These are phyloP conservation scores for Caracal caracal DNA, from an alignment of 2,113 vertebrate genomes.

Conservation along the genomic window DNA sequence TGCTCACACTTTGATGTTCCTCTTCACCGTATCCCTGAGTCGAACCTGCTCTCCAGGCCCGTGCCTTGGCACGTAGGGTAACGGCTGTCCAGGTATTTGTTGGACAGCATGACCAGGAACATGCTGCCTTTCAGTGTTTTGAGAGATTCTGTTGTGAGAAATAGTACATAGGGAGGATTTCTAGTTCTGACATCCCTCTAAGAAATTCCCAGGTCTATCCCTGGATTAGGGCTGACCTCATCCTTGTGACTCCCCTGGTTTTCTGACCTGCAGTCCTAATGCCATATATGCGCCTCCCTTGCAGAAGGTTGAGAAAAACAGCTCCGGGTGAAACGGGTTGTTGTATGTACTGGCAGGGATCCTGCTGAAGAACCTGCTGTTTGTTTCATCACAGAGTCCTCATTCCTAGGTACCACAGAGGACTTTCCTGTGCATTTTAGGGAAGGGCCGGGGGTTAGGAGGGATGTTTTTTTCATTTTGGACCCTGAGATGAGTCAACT, in stretches of 20 bases:
- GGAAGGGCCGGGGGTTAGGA: fast-evolving
- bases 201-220: neutral
- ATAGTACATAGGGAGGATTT: neutral
- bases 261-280: neutral
- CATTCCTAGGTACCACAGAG: neutral
- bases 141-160: neutral
- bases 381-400: neutral
- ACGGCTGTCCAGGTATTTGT: neutral
- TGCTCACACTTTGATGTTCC: neutral
- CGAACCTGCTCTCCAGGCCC: neutral
- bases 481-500: neutral
- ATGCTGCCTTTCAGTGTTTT: neutral
- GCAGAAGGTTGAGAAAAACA: neutral
- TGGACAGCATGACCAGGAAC: neutral
- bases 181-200: neutral
- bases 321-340: fast-evolving
- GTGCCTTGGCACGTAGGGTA: fast-evolving
- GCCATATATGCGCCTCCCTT: neutral
- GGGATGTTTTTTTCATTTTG: neutral
- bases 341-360: neutral
- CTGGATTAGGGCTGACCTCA: neutral
- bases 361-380: neutral
- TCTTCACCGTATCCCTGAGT: fast-evolving
- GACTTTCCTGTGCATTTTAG: neutral
- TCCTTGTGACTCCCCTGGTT: neutral